These are phyloP conservation scores for Prietella phreatophila DNA, from an alignment of 2,113 vertebrate species.

Conservation along the genomic window DNA sequence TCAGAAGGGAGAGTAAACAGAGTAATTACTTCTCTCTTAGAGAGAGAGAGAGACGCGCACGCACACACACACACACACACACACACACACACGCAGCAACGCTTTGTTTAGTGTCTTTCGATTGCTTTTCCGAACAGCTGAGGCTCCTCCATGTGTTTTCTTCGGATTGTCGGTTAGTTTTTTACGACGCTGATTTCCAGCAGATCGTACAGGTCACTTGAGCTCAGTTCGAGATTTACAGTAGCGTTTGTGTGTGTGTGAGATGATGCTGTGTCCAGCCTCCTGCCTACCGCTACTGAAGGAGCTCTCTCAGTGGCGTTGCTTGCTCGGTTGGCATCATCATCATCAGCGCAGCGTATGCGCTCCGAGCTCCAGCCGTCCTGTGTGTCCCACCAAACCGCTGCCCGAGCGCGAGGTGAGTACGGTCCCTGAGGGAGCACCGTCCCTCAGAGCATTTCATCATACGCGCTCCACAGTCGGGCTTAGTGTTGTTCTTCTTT, in stretches of 20 bases:
- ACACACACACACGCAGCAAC: conserved; percentile 6
- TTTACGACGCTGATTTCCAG: background rate
- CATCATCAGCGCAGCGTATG: conserved; percentile 58
- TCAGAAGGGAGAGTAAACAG: conserved; percentile 35
- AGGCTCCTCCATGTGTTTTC: background rate
- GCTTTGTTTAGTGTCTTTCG: conserved; percentile 23
- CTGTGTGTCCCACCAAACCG: conserved; percentile 63
- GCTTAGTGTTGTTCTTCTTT: background rate
- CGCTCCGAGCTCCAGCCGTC: conserved; percentile 48
- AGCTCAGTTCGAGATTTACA: background rate
- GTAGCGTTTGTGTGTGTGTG: conserved; percentile 24
- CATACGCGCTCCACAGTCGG: background rate
- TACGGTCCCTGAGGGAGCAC: background rate
- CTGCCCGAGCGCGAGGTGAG: conserved; percentile 67
- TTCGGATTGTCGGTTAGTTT: background rate
- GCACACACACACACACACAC: conserved; percentile 2
- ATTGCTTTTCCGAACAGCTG: background rate
- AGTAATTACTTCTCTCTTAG: conserved; percentile 7
- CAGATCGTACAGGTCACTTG: background rate
- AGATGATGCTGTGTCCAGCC: conserved; percentile 69
- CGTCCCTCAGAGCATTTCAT: conserved; percentile 5
- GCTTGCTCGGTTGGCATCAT: conserved; percentile 66
- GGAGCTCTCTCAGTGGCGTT: conserved; percentile 72
- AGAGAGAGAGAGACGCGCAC: too few species aligned
- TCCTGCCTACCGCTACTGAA: conserved; percentile 74